A percentile compares a stretch with the other conserved stretches of the same genome.
Conservation (phyloP, 2,797 vertebrate genomes). For the Harpagifer antarcticus region DNA sequence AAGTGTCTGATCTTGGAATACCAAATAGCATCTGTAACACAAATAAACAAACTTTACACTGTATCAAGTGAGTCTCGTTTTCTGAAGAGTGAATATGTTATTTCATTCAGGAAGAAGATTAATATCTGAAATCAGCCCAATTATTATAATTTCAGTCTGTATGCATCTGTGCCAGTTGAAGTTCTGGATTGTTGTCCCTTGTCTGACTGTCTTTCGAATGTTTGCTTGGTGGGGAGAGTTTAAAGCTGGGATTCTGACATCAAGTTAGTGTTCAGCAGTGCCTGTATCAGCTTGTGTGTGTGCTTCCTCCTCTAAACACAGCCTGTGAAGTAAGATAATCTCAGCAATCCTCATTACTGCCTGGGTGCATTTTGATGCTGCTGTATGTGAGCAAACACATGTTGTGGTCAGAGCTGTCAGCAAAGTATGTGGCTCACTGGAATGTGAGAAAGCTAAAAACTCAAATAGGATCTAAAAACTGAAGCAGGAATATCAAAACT, state of each 20-base stretch:
- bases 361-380: not conserved
- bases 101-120: constrained; percentile 12
- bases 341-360: not conserved
- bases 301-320: not conserved
- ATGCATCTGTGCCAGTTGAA: not conserved
- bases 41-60: constrained; percentile 28
- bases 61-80: not conserved
- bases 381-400: not conserved
- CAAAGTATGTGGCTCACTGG: not conserved
- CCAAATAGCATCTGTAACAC: constrained; percentile 28
- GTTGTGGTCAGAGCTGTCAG: no score
- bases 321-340: not conserved
- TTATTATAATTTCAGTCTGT: not conserved
- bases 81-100: not conserved
- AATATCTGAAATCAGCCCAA: constrained; percentile 16
- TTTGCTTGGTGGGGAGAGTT: not conserved
- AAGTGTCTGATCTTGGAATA: constrained; percentile 21
- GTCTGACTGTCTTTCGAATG: not conserved
- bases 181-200: not conserved
- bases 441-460: not conserved
- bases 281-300: constrained; percentile 11
- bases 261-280: not conserved
- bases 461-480: not conserved
- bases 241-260: constrained; percentile 4
- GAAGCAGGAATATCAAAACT: not conserved